Percentiles rank a stretch among this genome's conserved stretches.
phyloP scores from a whole-genome alignment of 2,113 vertebrate genomes.

The Cygnus buccinator region DNA sequence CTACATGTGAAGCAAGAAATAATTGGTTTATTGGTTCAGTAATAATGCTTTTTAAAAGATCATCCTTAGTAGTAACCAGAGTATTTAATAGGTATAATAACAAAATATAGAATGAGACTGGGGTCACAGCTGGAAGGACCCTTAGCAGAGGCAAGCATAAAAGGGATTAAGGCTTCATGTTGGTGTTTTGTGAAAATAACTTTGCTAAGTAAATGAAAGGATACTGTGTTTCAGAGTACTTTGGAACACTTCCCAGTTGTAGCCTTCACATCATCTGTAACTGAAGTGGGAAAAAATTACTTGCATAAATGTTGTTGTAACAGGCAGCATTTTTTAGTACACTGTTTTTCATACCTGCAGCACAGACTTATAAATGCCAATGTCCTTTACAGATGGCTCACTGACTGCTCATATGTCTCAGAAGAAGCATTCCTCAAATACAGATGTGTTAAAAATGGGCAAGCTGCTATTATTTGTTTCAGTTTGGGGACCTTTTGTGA shows the following conservation, averaged over 20 bases:
- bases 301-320: not conserved
- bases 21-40: not conserved
- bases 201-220: not conserved
- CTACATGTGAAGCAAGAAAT: not conserved
- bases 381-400: not conserved
- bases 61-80: not conserved
- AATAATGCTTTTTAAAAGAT: not conserved
- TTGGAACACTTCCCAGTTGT: not conserved
- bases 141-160: not conserved
- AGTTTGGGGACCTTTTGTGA: not conserved
- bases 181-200: not conserved
- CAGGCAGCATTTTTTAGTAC: fast-evolving
- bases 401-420: not conserved
- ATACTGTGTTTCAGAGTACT: not conserved
- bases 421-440: not conserved
- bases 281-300: not conserved
- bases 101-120: not conserved
- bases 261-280: not conserved
- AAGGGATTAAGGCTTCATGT: not conserved
- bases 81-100: not conserved
- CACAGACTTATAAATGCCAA: not conserved
- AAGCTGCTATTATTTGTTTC: not conserved
- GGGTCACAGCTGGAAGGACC: not conserved
- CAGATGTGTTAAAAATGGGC: not conserved
- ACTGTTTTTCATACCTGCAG: not conserved